Base-by-base conservation (phyloP, 2,797 vertebrate species). In the Lemur catta region DNA sequence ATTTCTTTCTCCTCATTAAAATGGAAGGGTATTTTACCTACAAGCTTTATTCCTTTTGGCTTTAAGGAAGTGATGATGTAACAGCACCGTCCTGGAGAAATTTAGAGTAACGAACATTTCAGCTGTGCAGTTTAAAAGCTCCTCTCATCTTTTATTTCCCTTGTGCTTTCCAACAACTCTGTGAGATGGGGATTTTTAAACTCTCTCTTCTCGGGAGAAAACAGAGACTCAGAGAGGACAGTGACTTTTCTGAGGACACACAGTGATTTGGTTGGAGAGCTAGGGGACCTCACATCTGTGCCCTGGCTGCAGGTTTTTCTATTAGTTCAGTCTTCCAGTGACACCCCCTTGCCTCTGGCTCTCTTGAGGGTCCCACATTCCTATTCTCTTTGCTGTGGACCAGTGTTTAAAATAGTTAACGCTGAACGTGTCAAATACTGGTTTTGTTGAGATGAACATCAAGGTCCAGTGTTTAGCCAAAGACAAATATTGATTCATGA, bases 401-500 rank as follows among this genome's bases (percentile, higher is more conserved):
- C 55, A 63, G 41, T 52, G 20, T 87, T 76, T 91, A 90, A 84
- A 93, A 82, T 13, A 24, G 52, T 71, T 89, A 82, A 78, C 50
- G 71, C 28, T 7, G 11, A 90, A 94, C 81, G 35, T 24, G 20
- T 72, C 78, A 90, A 84, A 61, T 80, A 41, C 7, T 11, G 15
- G 78, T 85, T 96, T 92, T 86, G 65, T 85, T 26, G 57, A 91
- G 76, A 59, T 78, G 78, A 96, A 75, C n/a, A 20, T 67, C 14
- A 17, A 92, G n/a, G 63, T 93, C 38, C 41, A 9, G 4, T 41
- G 30, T 93, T 95, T 93, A 94, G 43, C 74, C 59, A 93, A 79
- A 93, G 72, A 71, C 46, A 94, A 97, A 91, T 92, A 91, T 71
- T 88, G 61, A 92, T 55, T 82, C 26, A 2, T 69, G 76, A 63